A percentile compares a stretch with the other conserved stretches of the same genome.
Evolutionary conservation across 2,797 vertebrate species (phyloP).

Genomic region (Limosa lapponica): DNA sequence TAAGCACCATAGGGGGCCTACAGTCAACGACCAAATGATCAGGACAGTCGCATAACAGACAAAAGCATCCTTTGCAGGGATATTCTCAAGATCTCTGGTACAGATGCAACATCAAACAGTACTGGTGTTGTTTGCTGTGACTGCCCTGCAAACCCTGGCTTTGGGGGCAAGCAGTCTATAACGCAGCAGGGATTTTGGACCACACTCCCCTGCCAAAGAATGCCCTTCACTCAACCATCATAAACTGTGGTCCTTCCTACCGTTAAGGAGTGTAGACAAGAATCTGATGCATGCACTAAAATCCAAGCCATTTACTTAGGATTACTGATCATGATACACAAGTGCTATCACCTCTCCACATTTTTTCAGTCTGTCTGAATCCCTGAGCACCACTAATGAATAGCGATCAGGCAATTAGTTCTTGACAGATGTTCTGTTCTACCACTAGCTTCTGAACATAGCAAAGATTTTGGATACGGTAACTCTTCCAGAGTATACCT

Average conservation of each 20-base stretch:
- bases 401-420: background rate
- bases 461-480: background rate
- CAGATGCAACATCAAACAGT: background rate
- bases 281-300: background rate
- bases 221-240: background rate
- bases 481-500: background rate
- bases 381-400: background rate
- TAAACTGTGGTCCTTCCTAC: background rate
- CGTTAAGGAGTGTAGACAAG: background rate
- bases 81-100: background rate
- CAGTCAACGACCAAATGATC: background rate
- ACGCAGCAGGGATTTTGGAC: background rate
- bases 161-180: fast-evolving
- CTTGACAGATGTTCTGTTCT: background rate
- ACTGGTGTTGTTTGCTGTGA: fast-evolving
- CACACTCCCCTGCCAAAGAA: fast-evolving
- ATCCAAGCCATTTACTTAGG: background rate
- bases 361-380: background rate
- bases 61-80: background rate
- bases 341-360: background rate
- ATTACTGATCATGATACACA: fast-evolving
- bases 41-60: background rate
- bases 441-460: background rate
- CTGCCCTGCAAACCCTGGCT: background rate
- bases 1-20: fast-evolving